These are phyloP conservation scores for Xiphias gladius DNA, from an alignment of 2,113 vertebrate species.

Conservation along the genomic window DNA sequence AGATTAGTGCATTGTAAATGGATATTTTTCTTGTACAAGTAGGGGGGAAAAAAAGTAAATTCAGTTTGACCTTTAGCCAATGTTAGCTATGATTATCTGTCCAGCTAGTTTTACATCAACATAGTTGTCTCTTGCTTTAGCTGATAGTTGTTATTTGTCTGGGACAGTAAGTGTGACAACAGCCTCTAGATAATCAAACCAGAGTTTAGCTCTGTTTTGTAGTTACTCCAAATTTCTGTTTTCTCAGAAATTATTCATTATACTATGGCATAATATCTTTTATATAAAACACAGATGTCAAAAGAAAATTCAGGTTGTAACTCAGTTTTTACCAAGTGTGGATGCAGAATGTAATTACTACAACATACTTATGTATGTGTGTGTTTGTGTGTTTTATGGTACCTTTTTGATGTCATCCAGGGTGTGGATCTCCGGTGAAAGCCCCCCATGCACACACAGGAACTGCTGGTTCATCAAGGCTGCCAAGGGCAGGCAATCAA, in stretches of 20 bases:
- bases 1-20: not conserved
- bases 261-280: not conserved
- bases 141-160: not conserved
- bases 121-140: not conserved
- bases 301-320: not conserved
- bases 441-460: conserved; percentile 87
- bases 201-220: not conserved
- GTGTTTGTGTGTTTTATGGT: conserved; percentile 5
- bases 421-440: conserved; percentile 89
- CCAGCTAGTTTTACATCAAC: too few species aligned
- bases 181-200: not conserved
- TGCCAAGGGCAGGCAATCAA: conserved; percentile 87
- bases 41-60: not conserved
- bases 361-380: not conserved
- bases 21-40: not conserved
- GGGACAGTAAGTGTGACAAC: not conserved
- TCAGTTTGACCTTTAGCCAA: not conserved
- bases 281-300: not conserved
- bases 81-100: not conserved
- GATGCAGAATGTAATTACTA: not conserved
- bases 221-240: not conserved
- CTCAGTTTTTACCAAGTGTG: not conserved
- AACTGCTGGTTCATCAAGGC: conserved; percentile 90
- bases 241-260: not conserved
- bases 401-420: conserved; percentile 90